A percentile compares a stretch with the other conserved stretches of the same genome.
phyloP scores from a whole-genome alignment of 2,888 invertebrate species.

The Tortrix viridana region DNA sequence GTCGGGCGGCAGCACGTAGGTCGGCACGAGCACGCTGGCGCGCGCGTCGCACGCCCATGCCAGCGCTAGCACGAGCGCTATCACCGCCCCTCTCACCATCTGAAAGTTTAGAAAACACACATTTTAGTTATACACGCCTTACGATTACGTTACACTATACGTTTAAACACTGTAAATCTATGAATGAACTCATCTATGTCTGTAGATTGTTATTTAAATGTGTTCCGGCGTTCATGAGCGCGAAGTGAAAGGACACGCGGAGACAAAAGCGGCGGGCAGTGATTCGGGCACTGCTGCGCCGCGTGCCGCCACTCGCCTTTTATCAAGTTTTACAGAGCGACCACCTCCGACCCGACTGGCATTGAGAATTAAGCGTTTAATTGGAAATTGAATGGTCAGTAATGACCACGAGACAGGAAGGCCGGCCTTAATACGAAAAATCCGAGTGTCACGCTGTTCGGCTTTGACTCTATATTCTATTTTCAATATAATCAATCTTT shows the following conservation, averaged over 20 bases:
- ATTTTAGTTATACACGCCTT: constrained; percentile 59
- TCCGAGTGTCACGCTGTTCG: constrained; percentile 59
- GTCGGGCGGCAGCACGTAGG: constrained; percentile 82
- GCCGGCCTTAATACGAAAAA: constrained; percentile 73
- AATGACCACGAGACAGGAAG: constrained; percentile 74
- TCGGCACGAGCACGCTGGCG: constrained; percentile 80
- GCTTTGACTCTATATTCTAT: constrained; percentile 48
- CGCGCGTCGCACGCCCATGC: constrained; percentile 69
- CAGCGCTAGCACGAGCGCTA: constrained; percentile 77
- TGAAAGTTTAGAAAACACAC: constrained; percentile 76
- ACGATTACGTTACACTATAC: constrained; percentile 44
- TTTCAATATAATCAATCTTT: constrained; percentile 46
- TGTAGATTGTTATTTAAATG: constrained; percentile 66
- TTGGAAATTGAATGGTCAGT: constrained; percentile 81
- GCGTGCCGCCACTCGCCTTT: constrained; percentile 77
- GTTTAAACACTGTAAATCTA: constrained; percentile 41
- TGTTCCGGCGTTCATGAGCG: constrained; percentile 68
- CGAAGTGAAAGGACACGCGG: constrained; percentile 77
- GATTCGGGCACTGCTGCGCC: constrained; percentile 72
- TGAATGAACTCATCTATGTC: constrained; percentile 77
- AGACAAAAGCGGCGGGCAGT: constrained; percentile 75
- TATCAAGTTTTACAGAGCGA: constrained; percentile 73
- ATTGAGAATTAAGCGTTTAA: constrained; percentile 82
- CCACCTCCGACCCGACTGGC: constrained; percentile 78
- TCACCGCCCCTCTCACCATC: constrained; percentile 84